Conservation (phyloP, 2,113 vertebrate species). For the Gambusia holbrooki region DNA sequence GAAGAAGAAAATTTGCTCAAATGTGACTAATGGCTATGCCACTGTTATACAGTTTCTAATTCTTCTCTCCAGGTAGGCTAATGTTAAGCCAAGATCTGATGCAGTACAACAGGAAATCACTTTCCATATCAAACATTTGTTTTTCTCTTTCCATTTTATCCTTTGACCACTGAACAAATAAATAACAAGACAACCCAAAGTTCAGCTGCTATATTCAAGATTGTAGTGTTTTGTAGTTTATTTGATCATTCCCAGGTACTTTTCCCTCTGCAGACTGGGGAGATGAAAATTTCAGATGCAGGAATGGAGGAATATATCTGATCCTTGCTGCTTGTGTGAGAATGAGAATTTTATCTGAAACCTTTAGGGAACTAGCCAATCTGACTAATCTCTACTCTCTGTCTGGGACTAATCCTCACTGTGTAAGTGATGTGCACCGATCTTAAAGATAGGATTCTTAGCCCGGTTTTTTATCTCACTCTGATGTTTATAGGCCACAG, state of each 20-base stretch:
- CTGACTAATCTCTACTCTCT: conserved; percentile 45
- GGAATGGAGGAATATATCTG: conserved; percentile 39
- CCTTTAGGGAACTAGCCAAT: conserved; percentile 36
- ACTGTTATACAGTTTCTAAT: no score
- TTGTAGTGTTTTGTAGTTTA: conserved; percentile 20
- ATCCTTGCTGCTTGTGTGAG: conserved; percentile 36
- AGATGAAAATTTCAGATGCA: conserved; percentile 41
- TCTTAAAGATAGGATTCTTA: conserved; percentile 47
- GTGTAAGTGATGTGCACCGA: conserved; percentile 46
- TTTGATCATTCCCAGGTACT: conserved; percentile 25
- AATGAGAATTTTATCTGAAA: conserved; percentile 51
- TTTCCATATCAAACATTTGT: neutral
- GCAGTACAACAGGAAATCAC: no score
- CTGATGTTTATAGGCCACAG: conserved; percentile 30
- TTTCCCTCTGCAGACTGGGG: conserved; percentile 13
- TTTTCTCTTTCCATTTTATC: neutral
- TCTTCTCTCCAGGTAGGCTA: no score
- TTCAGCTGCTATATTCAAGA: neutral
- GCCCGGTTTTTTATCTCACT: conserved; percentile 28
- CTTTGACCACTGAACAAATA: neutral
- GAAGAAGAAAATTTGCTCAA: no score
- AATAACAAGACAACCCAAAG: neutral
- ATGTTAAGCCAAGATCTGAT: no score
- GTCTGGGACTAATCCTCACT: conserved; percentile 41
- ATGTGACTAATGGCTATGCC: no score